Percentiles rank a stretch among this genome's conserved stretches.
phyloP scores from a whole-genome alignment of 2,888 invertebrate species.

The Pachliopta kotzebuea region DNA sequence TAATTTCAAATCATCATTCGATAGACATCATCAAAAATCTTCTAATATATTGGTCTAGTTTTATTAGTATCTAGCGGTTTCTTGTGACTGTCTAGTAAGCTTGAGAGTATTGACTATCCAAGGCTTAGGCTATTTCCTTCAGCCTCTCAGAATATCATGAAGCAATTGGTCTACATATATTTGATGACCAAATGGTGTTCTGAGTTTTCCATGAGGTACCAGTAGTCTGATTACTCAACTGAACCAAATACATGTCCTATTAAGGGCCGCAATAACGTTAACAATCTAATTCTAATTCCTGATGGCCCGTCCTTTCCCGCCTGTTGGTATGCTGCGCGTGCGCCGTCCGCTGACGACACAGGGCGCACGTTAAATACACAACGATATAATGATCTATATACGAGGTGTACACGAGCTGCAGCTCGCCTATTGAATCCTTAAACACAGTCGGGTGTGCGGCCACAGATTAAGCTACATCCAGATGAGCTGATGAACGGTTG shows the following conservation, averaged over 20 bases:
- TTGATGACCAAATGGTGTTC: too few species aligned
- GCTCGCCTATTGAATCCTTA: slow-evolving; percentile 58
- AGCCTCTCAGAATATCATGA: too few species aligned
- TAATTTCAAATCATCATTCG: too few species aligned
- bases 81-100: too few species aligned
- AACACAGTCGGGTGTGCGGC: slow-evolving; percentile 40
- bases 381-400: slow-evolving; percentile 80
- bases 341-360: slow-evolving; percentile 56
- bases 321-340: slow-evolving; percentile 50
- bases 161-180: too few species aligned
- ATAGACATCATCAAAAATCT: too few species aligned
- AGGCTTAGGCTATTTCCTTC: too few species aligned
- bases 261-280: slow-evolving; percentile 33
- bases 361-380: slow-evolving; percentile 70
- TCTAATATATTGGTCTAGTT: too few species aligned
- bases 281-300: slow-evolving; percentile 60
- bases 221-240: slow-evolving; percentile 37
- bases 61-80: too few species aligned
- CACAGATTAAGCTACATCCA: slow-evolving; percentile 46
- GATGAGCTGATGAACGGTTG: too few species aligned
- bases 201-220: too few species aligned
- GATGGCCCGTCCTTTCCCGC: slow-evolving; percentile 31
- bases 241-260: slow-evolving; percentile 34
- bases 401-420: slow-evolving; percentile 74
- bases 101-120: too few species aligned